phyloP scores from a whole-genome alignment of 2,113 vertebrate genomes.

The Antigone vipio region DNA sequence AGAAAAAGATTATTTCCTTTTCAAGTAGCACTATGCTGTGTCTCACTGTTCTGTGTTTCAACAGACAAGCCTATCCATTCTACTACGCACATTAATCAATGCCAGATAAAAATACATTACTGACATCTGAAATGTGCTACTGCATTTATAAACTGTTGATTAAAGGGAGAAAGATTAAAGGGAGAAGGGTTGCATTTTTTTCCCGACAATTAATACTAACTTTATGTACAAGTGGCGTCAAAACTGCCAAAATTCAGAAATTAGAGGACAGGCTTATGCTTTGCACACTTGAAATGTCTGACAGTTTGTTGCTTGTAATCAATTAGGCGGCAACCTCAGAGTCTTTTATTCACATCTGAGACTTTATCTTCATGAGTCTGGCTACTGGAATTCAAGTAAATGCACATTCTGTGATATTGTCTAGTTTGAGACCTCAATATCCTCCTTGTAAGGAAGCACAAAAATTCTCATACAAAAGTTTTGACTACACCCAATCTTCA shows the following conservation, averaged over 20 bases:
- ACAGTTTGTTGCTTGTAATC: neutral
- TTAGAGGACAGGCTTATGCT: neutral
- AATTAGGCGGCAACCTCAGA: neutral
- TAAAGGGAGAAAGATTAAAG: neutral
- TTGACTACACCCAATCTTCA: neutral
- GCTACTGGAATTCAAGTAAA: neutral
- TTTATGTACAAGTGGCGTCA: neutral
- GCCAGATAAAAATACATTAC: neutral
- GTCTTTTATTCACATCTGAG: neutral
- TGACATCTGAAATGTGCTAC: neutral
- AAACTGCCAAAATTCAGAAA: neutral
- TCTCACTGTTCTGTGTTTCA: neutral
- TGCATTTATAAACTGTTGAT: neutral
- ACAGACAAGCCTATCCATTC: neutral
- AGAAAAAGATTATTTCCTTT: neutral
- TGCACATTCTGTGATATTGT: neutral
- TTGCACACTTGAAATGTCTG: neutral
- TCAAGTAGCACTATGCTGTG: neutral
- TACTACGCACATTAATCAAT: neutral
- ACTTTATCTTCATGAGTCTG: neutral
- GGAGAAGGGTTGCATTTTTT: neutral
- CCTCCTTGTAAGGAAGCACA: neutral
- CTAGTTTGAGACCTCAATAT: neutral
- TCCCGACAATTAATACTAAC: neutral
- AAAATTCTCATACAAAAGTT: neutral